phyloP scores from a whole-genome alignment of 2,888 invertebrate species.

The Punctoribates punctum region DNA sequence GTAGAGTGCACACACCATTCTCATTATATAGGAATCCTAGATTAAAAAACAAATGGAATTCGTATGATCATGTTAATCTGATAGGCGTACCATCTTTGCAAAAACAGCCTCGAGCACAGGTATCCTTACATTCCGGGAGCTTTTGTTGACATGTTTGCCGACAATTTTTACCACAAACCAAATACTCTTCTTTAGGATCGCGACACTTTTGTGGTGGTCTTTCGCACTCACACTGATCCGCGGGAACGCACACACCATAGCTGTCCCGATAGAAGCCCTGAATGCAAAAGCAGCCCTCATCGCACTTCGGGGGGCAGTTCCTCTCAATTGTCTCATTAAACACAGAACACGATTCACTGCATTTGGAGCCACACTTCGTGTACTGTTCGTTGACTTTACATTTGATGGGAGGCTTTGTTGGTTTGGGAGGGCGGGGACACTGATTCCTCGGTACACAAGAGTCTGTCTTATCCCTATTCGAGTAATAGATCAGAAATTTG shows the following conservation, averaged over 20 bases:
- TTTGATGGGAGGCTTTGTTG: not conserved
- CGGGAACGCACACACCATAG: not conserved
- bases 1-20: not conserved
- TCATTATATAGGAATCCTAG: not conserved
- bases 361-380: not conserved
- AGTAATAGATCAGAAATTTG: not conserved
- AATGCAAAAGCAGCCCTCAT: not conserved
- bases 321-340: not conserved
- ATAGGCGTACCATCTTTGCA: conserved; percentile 2
- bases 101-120: not conserved
- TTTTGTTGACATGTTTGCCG: not conserved
- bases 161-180: not conserved
- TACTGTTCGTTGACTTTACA: not conserved
- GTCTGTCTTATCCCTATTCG: not conserved
- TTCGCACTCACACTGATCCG: not conserved
- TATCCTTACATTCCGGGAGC: not conserved
- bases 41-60: not conserved
- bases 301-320: not conserved
- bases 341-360: not conserved
- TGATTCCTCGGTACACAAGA: not conserved
- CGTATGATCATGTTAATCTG: too few relatives aligned
- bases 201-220: not conserved
- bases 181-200: not conserved
- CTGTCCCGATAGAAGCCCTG: not conserved
- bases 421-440: not conserved